These are phyloP conservation scores for Lophius americanus DNA, from an alignment of 2,797 vertebrate species.

Conservation along the genomic window DNA sequence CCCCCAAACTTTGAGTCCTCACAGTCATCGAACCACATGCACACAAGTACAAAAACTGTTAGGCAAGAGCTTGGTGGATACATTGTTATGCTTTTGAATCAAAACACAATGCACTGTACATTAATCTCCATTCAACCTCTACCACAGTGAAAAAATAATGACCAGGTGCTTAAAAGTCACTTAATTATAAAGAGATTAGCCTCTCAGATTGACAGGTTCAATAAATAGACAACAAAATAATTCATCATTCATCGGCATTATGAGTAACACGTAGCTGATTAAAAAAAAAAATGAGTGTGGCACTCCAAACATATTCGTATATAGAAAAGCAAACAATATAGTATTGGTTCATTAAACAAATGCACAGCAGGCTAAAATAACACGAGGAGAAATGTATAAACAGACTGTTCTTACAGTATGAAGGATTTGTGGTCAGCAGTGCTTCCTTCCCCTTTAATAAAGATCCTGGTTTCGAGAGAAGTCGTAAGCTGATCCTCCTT, in stretches of 20 bases:
- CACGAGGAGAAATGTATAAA: conserved; percentile 64
- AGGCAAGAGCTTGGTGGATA: conserved; percentile 65
- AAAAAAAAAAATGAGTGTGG: conserved; percentile 60
- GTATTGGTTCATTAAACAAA: conserved; percentile 69
- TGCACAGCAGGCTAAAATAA: conserved; percentile 68
- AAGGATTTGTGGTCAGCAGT: conserved; percentile 55
- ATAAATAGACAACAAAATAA: conserved; percentile 62
- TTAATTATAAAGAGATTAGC: conserved; percentile 73
- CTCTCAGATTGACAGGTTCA: conserved; percentile 63
- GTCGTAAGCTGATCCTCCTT: conserved; percentile 46
- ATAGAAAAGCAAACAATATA: conserved; percentile 73
- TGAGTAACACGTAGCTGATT: conserved; percentile 61
- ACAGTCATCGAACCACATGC: conserved; percentile 70
- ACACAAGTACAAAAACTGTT: conserved; percentile 85
- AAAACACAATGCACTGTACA: conserved; percentile 80
- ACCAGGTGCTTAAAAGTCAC: conserved; percentile 66
- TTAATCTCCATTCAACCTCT: conserved; percentile 57
- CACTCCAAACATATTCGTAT: conserved; percentile 70
- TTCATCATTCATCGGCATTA: conserved; percentile 41
- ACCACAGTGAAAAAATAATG: conserved; percentile 69
- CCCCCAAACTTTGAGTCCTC: conserved; percentile 46
- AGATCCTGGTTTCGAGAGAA: conserved; percentile 40
- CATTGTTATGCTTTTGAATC: conserved; percentile 81
- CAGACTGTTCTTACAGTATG: conserved; percentile 49
- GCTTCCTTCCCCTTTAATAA: conserved; percentile 48